These are phyloP conservation scores for Tautogolabrus adspersus DNA, from an alignment of 2,113 vertebrate species.

Conservation along the genomic window DNA sequence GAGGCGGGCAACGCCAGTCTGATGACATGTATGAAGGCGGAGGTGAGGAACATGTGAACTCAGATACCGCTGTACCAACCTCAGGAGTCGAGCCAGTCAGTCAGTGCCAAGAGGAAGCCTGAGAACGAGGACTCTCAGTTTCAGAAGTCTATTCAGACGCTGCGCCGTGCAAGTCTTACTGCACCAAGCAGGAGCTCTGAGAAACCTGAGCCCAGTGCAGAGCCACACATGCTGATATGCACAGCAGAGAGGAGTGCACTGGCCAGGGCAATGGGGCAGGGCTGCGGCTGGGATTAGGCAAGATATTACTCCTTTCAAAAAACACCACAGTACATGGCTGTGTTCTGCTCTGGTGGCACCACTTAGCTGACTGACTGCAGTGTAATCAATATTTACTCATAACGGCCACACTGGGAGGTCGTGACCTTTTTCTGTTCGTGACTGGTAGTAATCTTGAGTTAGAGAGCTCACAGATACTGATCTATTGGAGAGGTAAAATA, in stretches of 20 bases:
- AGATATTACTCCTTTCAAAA: conserved; percentile 64
- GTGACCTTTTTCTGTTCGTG: conserved; percentile 66
- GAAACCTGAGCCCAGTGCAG: conserved; percentile 65
- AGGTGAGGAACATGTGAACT: conserved; percentile 62
- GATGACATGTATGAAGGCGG: conserved; percentile 77
- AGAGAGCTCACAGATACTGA: conserved; percentile 54
- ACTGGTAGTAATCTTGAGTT: conserved; percentile 71
- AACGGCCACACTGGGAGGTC: conserved; percentile 76
- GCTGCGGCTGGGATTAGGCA: conserved; percentile 64
- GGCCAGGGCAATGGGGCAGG: conserved; percentile 45
- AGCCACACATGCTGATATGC: conserved; percentile 66
- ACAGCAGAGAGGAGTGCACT: conserved; percentile 63
- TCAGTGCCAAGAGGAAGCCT: conserved; percentile 31
- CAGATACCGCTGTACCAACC: conserved; percentile 40
- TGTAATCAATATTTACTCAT: conserved; percentile 79
- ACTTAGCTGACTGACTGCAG: conserved; percentile 71
- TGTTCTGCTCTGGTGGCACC: conserved; percentile 67
- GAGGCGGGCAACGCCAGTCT: conserved; percentile 45
- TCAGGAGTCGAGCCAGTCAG: conserved; percentile 30
- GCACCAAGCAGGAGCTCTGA: conserved; percentile 52
- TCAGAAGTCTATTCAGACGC: conserved; percentile 49
- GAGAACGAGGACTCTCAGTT: conserved; percentile 40
- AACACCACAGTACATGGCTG: conserved; percentile 59
- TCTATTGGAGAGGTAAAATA: conserved; percentile 20
- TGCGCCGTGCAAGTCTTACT: conserved; percentile 30